These are phyloP conservation scores for Lithosia quadra DNA, from an alignment of 2,888 invertebrate species.

Conservation along the genomic window DNA sequence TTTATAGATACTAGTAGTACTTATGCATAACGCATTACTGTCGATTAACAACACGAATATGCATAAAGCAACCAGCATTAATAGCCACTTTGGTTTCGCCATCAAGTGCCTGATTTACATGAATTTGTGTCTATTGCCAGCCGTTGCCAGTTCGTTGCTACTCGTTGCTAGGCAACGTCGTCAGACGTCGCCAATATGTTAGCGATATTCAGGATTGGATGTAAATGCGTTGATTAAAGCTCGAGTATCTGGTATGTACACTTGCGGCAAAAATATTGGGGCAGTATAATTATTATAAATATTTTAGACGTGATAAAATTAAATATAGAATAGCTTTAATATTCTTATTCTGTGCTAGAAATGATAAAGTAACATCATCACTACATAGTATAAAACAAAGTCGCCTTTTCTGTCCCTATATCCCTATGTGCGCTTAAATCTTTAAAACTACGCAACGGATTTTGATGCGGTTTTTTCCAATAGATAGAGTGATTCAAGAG, in stretches of 20 bases:
- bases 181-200: constrained; percentile 40
- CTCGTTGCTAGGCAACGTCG: constrained; percentile 52
- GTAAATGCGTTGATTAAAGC: constrained; percentile 57
- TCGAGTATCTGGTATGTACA: constrained; percentile 39
- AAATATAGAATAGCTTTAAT: background rate
- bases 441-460: too few relatives aligned
- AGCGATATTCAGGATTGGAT: constrained; percentile 39
- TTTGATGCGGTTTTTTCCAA: too few relatives aligned
- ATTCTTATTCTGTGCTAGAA: too few relatives aligned
- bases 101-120: constrained; percentile 47
- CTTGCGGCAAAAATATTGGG: constrained; percentile 18
- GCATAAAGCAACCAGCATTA: constrained; percentile 28
- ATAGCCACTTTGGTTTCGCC: constrained; percentile 34
- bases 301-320: background rate
- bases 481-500: too few relatives aligned
- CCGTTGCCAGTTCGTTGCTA: constrained; percentile 14
- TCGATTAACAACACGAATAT: constrained; percentile 6
- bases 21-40: constrained; percentile 27
- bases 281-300: constrained; percentile 16
- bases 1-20: constrained; percentile 1
- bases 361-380: too few relatives aligned
- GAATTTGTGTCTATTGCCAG: constrained; percentile 37
- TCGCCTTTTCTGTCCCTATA: too few relatives aligned
- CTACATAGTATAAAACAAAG: too few relatives aligned
- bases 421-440: too few relatives aligned